Conservation (phyloP, 2,113 vertebrate species). For the Pseudopodoces humilis region DNA sequence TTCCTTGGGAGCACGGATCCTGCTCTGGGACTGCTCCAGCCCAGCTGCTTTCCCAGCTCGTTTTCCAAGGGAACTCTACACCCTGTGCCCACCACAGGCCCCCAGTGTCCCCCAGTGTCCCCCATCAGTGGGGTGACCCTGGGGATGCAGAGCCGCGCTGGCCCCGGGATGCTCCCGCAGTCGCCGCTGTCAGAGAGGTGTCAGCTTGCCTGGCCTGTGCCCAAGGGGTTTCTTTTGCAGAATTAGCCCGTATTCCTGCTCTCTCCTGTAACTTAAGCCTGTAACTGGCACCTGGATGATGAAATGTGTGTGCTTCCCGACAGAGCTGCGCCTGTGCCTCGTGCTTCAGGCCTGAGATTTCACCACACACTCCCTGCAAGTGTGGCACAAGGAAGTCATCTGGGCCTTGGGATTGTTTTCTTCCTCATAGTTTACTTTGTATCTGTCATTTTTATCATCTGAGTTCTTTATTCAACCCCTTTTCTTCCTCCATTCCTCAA, state of each 20-base stretch:
- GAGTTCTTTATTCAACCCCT: neutral
- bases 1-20: fast-evolving
- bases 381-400: neutral
- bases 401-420: neutral
- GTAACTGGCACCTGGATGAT: neutral
- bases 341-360: neutral
- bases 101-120: no score
- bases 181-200: neutral
- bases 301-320: neutral
- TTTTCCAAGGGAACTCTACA: neutral
- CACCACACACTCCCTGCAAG: neutral
- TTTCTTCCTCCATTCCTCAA: neutral
- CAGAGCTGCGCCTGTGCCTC: neutral
- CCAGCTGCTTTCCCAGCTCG: neutral
- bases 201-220: neutral
- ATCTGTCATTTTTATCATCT: neutral
- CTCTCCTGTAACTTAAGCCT: neutral
- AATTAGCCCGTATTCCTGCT: neutral
- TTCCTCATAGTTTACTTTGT: neutral
- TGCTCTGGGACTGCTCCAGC: neutral
- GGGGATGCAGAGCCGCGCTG: neutral
- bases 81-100: fast-evolving
- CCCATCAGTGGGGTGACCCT: neutral
- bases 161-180: neutral
- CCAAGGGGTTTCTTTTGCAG: neutral